Percentiles rank a stretch among this genome's conserved stretches.
These are phyloP conservation scores for Naso thynnoides DNA, from an alignment of 2,797 vertebrate species.

Conservation along the genomic window DNA sequence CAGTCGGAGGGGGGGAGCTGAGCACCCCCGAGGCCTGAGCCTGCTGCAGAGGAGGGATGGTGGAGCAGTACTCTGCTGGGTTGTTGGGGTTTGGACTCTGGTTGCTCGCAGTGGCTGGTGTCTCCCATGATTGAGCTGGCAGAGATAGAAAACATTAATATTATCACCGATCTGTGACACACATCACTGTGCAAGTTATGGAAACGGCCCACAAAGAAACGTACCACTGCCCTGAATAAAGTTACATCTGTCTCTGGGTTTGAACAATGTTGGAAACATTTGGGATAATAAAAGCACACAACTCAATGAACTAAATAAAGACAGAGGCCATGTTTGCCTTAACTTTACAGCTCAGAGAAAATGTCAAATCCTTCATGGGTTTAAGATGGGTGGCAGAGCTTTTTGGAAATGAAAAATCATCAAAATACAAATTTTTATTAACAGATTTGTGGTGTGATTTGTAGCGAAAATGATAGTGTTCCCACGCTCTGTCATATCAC, in stretches of 20 bases:
- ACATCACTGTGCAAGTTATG: no score
- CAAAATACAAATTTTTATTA: no score
- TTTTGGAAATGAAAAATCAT: neutral
- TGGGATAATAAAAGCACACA: no score
- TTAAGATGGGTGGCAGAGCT: neutral
- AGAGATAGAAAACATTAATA: conserved; percentile 8
- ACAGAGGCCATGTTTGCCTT: no score
- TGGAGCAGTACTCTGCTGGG: conserved; percentile 99
- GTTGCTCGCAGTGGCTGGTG: conserved; percentile 87
- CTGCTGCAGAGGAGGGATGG: conserved; percentile 98
- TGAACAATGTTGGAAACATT: no score
- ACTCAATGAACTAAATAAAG: no score
- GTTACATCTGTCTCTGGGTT: no score
- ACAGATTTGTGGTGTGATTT: no score
- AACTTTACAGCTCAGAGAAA: neutral
- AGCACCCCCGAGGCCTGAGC: conserved; percentile 96
- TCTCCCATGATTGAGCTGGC: conserved; percentile 93
- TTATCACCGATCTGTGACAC: no score
- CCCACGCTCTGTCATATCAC: neutral
- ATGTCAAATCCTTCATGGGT: neutral
- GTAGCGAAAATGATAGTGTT: no score
- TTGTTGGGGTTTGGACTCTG: conserved; percentile 99
- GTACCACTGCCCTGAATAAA: no score
- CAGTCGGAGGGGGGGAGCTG: conserved; percentile 96
- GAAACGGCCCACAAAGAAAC: no score